These are phyloP conservation scores for Conus canariensis DNA, from an alignment of 2,888 invertebrate genomes.

Conservation along the genomic window DNA sequence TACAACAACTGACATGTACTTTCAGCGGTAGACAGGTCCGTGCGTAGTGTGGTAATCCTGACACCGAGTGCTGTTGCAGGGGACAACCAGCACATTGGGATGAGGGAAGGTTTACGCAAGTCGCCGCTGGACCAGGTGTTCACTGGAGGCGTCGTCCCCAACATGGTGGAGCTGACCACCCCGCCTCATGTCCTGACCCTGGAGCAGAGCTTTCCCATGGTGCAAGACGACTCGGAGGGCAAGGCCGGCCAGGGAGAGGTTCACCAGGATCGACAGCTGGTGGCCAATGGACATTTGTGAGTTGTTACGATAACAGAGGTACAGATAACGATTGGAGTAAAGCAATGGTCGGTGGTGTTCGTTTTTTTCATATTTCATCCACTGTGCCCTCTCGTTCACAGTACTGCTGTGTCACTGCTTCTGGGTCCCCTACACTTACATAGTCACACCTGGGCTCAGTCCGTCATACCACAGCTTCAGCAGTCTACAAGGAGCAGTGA, in stretches of 20 bases:
- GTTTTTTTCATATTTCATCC: neutral
- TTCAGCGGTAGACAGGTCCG: no score
- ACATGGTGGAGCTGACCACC: constrained; percentile 87
- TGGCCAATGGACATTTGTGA: constrained; percentile 49
- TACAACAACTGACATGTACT: no score
- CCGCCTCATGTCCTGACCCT: constrained; percentile 93
- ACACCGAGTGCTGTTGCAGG: constrained; percentile 54
- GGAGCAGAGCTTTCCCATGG: constrained; percentile 82
- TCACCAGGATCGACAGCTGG: neutral
- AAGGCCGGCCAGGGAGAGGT: neutral
- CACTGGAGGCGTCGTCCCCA: neutral
- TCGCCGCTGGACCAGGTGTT: constrained; percentile 57
- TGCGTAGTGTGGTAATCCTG: no score
- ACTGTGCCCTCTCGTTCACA: no score
- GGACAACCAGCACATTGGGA: constrained; percentile 70
- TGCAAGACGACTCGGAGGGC: constrained; percentile 54
- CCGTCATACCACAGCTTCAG: no score
- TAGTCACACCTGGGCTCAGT: no score
- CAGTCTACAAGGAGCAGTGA: no score
- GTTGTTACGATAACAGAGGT: neutral
- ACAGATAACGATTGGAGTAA: neutral
- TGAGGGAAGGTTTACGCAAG: constrained; percentile 60
- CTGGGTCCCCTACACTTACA: no score
- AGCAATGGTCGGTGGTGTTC: neutral
- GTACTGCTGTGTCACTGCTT: no score